Evolutionary conservation across 2,113 vertebrate genomes (phyloP).

Genomic region (Columbina picui): DNA sequence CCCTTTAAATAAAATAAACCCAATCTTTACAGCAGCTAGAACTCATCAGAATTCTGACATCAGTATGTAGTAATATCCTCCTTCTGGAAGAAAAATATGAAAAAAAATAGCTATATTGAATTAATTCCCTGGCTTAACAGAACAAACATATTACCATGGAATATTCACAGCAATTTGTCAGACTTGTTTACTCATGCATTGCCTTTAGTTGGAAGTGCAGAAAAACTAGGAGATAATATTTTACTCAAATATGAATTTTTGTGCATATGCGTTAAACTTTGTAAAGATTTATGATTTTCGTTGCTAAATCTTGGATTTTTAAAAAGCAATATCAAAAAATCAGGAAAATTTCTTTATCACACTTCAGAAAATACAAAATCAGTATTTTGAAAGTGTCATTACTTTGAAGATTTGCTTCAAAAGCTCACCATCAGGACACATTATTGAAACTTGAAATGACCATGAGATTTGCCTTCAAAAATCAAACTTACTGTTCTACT

Average conservation of each 20-base stretch:
- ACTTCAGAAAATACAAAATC: background rate
- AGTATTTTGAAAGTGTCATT: background rate
- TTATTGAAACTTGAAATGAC: background rate
- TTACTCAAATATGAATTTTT: background rate
- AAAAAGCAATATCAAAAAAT: background rate
- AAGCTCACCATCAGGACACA: background rate
- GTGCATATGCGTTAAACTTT: background rate
- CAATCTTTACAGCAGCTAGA: background rate
- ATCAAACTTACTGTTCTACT: background rate
- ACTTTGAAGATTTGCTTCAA: background rate
- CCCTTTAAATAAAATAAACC: background rate
- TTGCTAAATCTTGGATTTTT: background rate
- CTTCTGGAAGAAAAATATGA: background rate
- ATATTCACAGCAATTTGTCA: background rate
- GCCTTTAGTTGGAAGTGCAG: background rate
- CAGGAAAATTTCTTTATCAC: background rate
- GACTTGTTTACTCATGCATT: background rate
- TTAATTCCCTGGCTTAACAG: background rate
- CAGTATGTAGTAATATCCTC: background rate
- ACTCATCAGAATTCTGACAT: background rate
- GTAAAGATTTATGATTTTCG: background rate
- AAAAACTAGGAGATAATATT: background rate
- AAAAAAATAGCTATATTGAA: background rate
- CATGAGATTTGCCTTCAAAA: background rate
- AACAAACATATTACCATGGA: background rate